Evolutionary conservation across 2,113 vertebrate genomes (phyloP).

Genomic region (Sinocyclocheilus grahami): DNA sequence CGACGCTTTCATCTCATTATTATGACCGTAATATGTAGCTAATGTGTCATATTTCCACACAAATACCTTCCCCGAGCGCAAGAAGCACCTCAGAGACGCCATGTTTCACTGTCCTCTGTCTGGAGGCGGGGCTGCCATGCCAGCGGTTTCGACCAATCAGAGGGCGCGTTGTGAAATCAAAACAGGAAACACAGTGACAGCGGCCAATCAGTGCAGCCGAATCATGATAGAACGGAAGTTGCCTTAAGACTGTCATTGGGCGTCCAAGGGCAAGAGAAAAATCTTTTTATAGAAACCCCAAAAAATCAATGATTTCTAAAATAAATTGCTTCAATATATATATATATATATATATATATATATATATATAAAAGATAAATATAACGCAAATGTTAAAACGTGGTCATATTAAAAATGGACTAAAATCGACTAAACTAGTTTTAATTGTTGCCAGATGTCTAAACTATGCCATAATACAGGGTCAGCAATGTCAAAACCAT

Average conservation of each 20-base stretch:
- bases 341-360: background rate
- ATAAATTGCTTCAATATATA: background rate
- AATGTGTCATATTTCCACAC: background rate
- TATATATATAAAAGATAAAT: background rate
- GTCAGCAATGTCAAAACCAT: background rate
- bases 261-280: slow-evolving; percentile 37
- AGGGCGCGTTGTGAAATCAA: background rate
- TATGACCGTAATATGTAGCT: background rate
- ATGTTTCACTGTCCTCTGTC: slow-evolving; percentile 76
- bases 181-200: background rate
- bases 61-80: slow-evolving; percentile 71
- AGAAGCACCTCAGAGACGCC: slow-evolving; percentile 72
- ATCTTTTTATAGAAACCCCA: slow-evolving; percentile 16
- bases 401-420: background rate
- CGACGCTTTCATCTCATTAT: background rate
- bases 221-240: background rate
- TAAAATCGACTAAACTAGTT: background rate
- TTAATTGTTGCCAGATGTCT: background rate
- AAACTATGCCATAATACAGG: background rate
- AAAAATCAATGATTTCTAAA: background rate
- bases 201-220: slow-evolving; percentile 61
- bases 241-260: background rate
- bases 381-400: background rate
- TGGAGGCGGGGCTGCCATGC: slow-evolving; percentile 28
- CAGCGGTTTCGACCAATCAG: slow-evolving; percentile 60